Evolutionary conservation across 2,888 invertebrate species (phyloP), one percentile per base, ranked within the genome.

Genomic region (Oxytorus armatus): DNA sequence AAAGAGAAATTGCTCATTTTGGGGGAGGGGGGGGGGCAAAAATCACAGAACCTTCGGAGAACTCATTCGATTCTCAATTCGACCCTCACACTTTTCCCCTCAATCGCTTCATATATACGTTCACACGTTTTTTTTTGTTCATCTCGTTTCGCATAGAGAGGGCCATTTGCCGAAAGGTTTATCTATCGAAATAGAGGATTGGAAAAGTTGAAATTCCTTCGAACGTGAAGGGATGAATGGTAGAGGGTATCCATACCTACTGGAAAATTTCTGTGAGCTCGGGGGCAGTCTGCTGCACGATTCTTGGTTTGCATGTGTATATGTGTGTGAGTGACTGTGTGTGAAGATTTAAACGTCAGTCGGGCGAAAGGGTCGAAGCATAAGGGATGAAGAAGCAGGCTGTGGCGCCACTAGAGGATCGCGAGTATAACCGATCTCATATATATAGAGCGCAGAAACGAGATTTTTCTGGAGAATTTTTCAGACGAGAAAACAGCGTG

Each of bases 341-440:
- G 44, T 53, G 70, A 47, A 74, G 59, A 82, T 80, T 82, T 73
- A 78, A 80, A 76, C 77, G 78, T 78, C 73, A 76, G 72, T 73
- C 80, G 73, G 73, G 75, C 63, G 65, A 79, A 81, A 82, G 76
- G 82, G 76, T 77, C 78, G 69, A 82, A 44, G 78, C 69, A 75
- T 69, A 75, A 75, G 65, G 75, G 69, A 75, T 69, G 69, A 75
- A 79, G 69, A 79, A 65, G 69, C 63, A 69, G 76, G 51, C 51
- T 69, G 76, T 66, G 83, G 69, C 75, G 82, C 39, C 72, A 82
- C 44, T 47, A 33, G 66, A 77, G 79, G 74, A 82, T 81, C 69
- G n/a, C n/a, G 83, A 81, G 73, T 66, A 66, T 33, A 76, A 59
- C 68, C 69, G 57, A 82, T 79, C 77, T 81, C 70, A 79, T 44